Evolutionary conservation across 2,113 vertebrate species (phyloP).

Genomic region (Chrysochloris asiatica): DNA sequence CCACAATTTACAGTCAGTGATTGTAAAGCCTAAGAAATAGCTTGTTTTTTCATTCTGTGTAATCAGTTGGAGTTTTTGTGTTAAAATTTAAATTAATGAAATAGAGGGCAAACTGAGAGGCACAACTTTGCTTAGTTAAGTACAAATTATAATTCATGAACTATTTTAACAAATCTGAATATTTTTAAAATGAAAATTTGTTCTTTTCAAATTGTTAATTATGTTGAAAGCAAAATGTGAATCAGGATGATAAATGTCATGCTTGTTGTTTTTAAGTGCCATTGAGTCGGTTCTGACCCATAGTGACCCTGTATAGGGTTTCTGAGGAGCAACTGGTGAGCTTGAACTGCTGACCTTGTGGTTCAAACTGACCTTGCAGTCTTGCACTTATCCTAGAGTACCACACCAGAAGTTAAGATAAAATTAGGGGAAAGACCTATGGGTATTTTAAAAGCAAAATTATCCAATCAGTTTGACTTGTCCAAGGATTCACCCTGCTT

Average conservation of each 20-base stretch:
- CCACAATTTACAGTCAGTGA: not conserved
- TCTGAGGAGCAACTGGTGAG: no score
- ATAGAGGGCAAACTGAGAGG: not conserved
- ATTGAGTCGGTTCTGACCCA: no score
- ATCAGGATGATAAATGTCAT: no score
- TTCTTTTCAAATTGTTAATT: not conserved
- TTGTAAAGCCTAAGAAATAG: not conserved
- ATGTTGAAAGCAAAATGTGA: not conserved
- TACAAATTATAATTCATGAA: not conserved
- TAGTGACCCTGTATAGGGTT: no score
- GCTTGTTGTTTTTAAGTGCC: no score
- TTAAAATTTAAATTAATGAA: not conserved
- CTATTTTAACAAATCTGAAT: not conserved
- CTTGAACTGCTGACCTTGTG: no score
- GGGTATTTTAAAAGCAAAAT: slow-evolving; percentile 23
- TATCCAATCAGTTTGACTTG: not conserved
- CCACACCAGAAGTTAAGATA: no score
- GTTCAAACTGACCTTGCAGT: no score
- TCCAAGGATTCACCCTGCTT: not conserved
- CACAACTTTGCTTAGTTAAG: not conserved
- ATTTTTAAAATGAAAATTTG: not conserved
- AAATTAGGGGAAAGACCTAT: not conserved
- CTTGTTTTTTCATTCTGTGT: not conserved
- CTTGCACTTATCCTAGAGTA: no score
- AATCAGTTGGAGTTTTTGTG: not conserved